Evolutionary conservation across 2,113 vertebrate genomes (phyloP).

Genomic region (Saccopteryx bilineata): DNA sequence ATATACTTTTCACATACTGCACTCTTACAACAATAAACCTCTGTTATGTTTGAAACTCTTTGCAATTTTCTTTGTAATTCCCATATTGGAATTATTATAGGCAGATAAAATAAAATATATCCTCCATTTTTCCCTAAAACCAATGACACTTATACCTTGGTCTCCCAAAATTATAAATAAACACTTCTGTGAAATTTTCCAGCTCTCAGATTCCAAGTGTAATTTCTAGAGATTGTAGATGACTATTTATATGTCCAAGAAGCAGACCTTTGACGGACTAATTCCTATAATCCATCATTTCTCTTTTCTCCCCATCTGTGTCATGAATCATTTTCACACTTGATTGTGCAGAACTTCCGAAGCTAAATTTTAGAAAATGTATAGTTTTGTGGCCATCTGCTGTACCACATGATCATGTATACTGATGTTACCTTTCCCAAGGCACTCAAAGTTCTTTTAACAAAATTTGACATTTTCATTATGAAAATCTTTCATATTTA

Average conservation of each 20-base stretch:
- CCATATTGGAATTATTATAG: not conserved
- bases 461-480: constrained; percentile 44
- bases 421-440: not conserved
- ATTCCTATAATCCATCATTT: constrained; percentile 62
- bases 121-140: not conserved
- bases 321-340: constrained; percentile 37
- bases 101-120: not conserved
- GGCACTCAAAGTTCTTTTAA: not conserved
- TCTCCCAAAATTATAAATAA: not conserved
- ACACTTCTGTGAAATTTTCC: not conserved
- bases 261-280: constrained; percentile 32
- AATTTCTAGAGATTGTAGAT: constrained; percentile 41
- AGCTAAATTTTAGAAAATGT: constrained; percentile 10
- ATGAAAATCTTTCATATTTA: constrained; percentile 13
- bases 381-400: not conserved
- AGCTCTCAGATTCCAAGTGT: not conserved
- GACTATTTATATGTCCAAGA: not conserved
- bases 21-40: not conserved
- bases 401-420: not conserved
- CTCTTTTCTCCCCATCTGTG: constrained; percentile 19
- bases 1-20: not conserved
- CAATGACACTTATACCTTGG: not conserved
- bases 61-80: not conserved
- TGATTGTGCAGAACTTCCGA: constrained; percentile 47
- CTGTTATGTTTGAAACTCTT: not conserved